Evolutionary conservation across 2,113 vertebrate species (phyloP), one percentile per base, ranked within the genome.

Genomic region (Engystomops pustulosus): DNA sequence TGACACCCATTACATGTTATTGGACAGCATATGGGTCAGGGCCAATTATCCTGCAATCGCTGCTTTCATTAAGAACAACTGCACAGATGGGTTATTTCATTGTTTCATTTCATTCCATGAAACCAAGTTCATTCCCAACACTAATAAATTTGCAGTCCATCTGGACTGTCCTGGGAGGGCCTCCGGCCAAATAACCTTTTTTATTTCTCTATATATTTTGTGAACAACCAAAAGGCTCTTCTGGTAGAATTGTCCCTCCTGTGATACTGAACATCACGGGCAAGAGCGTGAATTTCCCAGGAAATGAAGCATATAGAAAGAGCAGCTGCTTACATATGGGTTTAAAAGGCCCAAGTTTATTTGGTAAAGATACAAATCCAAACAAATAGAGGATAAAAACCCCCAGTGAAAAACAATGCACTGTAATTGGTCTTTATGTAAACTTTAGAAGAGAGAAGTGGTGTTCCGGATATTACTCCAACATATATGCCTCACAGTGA

Each of bases 31-130:
- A 79, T 85, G 83, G 83, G 83, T 76, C 70, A 55, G 8, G 41
- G 83, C 49, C 74, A 79, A 78, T 85, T 79, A 79, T 55, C 55
- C 65, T 58, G 67, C 23, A 68, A 41, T 84, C 69, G 67, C 60
- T 68, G 45, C 36, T 77, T 79, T 76, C 74, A 70, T 85, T 70
- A 79, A 58, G 49, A 44, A 41, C 53, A 58, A 79, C 49, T 75
- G 83, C 83, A 69, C 83, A 85, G 83, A 85, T 85, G 74, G 82
- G 60, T 55, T 85, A 72, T 70, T 84, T 84, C 74, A 78, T 78
- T 79, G 75, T 79, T 85, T 85, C 83, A 85, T 70, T 85, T 79
- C 65, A 70, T 70, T 85, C 75, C 23, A 79, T 58, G 83, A 23
- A 79, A 79, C 83, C 62, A 79, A 69, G 74, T 30, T 68, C 65